Evolutionary conservation across 2,888 invertebrate species (phyloP).

Genomic region (Labia minor): DNA sequence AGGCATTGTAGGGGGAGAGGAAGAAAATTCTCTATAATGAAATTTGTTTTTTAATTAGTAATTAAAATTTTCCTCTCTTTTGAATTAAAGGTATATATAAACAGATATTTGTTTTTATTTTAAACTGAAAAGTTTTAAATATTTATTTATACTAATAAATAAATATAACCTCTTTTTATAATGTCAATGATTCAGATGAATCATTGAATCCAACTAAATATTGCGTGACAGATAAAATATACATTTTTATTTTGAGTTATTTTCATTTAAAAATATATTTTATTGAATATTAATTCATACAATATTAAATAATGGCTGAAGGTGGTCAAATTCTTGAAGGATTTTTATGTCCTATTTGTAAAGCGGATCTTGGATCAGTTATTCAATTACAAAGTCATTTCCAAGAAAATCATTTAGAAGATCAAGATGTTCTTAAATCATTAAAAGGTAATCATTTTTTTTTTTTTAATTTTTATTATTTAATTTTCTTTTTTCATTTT

Average conservation of each 20-base stretch:
- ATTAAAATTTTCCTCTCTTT: too few species aligned
- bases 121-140: too few species aligned
- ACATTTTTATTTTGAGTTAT: background rate
- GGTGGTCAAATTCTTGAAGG: constrained; percentile 70
- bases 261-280: constrained; percentile 18
- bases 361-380: constrained; percentile 77
- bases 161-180: too few species aligned
- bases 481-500: constrained; percentile 25
- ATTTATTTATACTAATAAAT: too few species aligned
- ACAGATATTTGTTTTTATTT: too few species aligned
- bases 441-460: constrained; percentile 38
- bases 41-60: too few species aligned
- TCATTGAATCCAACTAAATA: too few species aligned
- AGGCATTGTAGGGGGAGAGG: too few species aligned
- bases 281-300: constrained; percentile 26
- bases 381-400: constrained; percentile 77
- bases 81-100: too few species aligned
- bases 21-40: too few species aligned
- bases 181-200: too few species aligned
- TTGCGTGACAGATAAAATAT: too few species aligned
- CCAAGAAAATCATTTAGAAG: constrained; percentile 76
- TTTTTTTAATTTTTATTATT: constrained; percentile 13
- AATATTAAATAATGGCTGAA: constrained; percentile 33
- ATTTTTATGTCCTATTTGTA: constrained; percentile 90
- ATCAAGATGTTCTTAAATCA: constrained; percentile 69